phyloP scores from a whole-genome alignment of 1,140 invertebrate species.

The Heliconius himera region DNA sequence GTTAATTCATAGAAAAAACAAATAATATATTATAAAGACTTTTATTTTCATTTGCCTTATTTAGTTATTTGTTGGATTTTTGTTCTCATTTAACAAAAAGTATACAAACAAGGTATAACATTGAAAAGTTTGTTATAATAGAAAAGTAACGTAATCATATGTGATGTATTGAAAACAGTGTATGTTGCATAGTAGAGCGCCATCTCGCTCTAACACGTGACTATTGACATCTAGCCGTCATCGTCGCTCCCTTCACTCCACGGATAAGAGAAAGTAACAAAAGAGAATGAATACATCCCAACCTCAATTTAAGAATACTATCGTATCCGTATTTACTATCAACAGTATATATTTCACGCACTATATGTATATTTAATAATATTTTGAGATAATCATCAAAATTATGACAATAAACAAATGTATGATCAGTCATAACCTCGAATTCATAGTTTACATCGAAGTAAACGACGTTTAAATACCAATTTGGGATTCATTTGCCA shows the following conservation, averaged over 20 bases:
- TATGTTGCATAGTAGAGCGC: constrained; percentile 58
- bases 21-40: background rate
- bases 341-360: constrained; percentile 26
- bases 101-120: constrained; percentile 2
- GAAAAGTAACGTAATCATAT: constrained; percentile 48
- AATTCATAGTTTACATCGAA: constrained; percentile 38
- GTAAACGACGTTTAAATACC: constrained; percentile 3
- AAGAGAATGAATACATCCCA: constrained; percentile 74
- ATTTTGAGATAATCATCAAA: constrained; percentile 23
- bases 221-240: constrained; percentile 50
- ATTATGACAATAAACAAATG: constrained; percentile 52
- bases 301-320: constrained; percentile 56
- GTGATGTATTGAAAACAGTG: constrained; percentile 52
- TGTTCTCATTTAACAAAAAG: background rate
- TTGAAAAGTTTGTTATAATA: constrained; percentile 19
- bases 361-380: constrained; percentile 11
- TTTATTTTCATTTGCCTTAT: background rate
- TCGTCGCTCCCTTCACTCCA: constrained; percentile 74
- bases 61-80: background rate
- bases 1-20: background rate
- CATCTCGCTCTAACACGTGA: constrained; percentile 55
- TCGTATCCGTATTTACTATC: constrained; percentile 51
- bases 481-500: background rate
- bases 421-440: constrained; percentile 55
- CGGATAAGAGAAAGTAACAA: constrained; percentile 79